These are phyloP conservation scores for Sinodicranocentrus sp. DNA, from an alignment of 2,888 invertebrate species.

Conservation along the genomic window DNA sequence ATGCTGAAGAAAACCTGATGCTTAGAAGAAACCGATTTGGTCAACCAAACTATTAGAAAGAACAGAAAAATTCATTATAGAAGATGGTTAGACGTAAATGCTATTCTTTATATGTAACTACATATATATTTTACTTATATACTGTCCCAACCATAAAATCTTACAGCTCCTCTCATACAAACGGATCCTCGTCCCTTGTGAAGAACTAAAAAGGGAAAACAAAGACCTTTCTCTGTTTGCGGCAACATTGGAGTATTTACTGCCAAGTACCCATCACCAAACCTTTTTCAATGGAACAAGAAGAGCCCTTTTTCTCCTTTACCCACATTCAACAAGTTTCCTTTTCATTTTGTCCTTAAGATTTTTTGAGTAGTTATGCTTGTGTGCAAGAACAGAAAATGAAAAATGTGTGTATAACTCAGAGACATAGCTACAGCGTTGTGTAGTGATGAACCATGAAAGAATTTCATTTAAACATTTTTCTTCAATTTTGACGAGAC, in stretches of 20 bases:
- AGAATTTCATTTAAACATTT: slow-evolving; percentile 59
- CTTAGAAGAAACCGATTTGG: too few relatives aligned
- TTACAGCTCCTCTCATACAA: too few relatives aligned
- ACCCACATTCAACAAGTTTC: slow-evolving; percentile 17
- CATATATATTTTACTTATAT: too few relatives aligned
- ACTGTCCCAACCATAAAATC: too few relatives aligned
- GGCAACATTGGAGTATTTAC: not conserved
- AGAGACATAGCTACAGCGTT: too few relatives aligned
- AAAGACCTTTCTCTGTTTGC: slow-evolving; percentile 13
- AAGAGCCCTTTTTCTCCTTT: slow-evolving; percentile 7
- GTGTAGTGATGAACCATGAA: slow-evolving; percentile 9
- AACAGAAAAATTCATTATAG: too few relatives aligned
- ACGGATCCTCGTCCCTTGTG: too few relatives aligned
- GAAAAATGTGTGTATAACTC: not conserved
- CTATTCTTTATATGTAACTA: too few relatives aligned
- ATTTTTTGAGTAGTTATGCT: not conserved
- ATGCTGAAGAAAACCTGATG: too few relatives aligned
- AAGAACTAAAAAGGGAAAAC: too few relatives aligned
- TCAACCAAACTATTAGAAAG: too few relatives aligned
- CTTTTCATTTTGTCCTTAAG: slow-evolving; percentile 1
- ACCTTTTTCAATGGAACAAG: not conserved
- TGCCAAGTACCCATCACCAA: not conserved
- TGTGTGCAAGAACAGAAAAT: not conserved
- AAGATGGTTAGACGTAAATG: too few relatives aligned
- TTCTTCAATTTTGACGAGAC: not conserved